phyloP scores from a whole-genome alignment of 92 coral and sea anemone genomes.

The Parazoanthus swiftii region DNA sequence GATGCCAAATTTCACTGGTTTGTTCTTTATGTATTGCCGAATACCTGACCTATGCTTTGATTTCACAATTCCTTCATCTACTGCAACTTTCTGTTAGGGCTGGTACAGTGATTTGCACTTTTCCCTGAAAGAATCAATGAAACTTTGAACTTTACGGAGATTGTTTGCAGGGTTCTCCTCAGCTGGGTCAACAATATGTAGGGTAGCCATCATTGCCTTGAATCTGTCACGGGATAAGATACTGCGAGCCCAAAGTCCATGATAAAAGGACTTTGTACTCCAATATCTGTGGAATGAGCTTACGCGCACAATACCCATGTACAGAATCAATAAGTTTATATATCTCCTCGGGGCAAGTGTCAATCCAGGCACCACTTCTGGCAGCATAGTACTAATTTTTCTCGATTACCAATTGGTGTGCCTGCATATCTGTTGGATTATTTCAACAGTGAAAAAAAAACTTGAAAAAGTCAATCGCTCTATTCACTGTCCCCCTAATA shows the following conservation, averaged over 20 bases:
- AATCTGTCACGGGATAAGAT: conserved; percentile 18
- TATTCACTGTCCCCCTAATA: conserved; percentile 10
- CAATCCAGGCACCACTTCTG: conserved; percentile 22
- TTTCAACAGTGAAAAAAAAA: conserved; percentile 15
- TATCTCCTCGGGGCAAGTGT: conserved; percentile 12
- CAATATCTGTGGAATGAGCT: conserved; percentile 26
- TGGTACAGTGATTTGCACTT: conserved; percentile 25
- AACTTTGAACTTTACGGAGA: conserved; percentile 19
- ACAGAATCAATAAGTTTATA: conserved; percentile 24
- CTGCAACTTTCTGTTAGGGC: conserved; percentile 33
- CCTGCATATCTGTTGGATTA: conserved; percentile 17
- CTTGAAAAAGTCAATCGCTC: conserved; percentile 22
- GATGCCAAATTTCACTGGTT: conserved; percentile 20
- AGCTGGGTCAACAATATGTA: conserved; percentile 14
- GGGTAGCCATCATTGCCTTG: conserved; percentile 20
- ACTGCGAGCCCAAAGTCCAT: conserved; percentile 17
- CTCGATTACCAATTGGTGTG: conserved; percentile 3
- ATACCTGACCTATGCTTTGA: conserved; percentile 34
- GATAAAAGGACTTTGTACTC: conserved; percentile 29
- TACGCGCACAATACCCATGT: background rate
- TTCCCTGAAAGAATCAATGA: conserved; percentile 20
- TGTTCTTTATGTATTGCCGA: conserved; percentile 32
- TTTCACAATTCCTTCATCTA: background rate
- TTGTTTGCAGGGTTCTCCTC: conserved; percentile 30
- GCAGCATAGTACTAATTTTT: conserved; percentile 7